Conservation (phyloP, 2,113 vertebrate species). For the Eidolon helvum region DNA sequence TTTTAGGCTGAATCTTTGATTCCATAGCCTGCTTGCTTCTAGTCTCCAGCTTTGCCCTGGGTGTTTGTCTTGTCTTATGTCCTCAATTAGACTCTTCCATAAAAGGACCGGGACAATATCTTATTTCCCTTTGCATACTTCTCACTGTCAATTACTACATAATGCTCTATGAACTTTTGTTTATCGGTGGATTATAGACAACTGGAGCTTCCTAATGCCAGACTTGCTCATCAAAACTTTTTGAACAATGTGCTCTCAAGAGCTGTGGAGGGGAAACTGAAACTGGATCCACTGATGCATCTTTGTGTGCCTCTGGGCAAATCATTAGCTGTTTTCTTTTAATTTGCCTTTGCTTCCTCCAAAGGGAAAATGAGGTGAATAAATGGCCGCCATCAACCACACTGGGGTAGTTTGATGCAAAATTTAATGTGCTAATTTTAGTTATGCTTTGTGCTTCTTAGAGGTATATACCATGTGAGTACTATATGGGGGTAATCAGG, state of each 20-base stretch:
- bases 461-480: background rate
- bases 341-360: constrained; percentile 52
- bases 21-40: background rate
- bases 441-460: constrained; percentile 21
- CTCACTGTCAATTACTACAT: background rate
- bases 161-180: background rate
- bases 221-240: background rate
- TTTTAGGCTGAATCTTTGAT: background rate
- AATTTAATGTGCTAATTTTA: constrained; percentile 16
- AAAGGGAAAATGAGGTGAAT: constrained; percentile 41
- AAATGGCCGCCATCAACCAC: constrained; percentile 10
- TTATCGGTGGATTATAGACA: background rate
- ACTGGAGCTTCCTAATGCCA: background rate
- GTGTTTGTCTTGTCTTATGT: background rate
- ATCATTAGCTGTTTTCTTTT: constrained; percentile 32
- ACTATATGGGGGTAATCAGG: background rate
- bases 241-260: background rate
- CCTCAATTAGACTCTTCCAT: background rate
- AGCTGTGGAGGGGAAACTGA: background rate
- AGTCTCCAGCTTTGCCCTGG: background rate
- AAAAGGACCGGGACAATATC: background rate
- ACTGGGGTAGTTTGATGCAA: background rate
- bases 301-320: constrained; percentile 12
- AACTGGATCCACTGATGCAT: background rate
- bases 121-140: background rate